Evolutionary conservation across 2,888 invertebrate genomes (phyloP).

Genomic region (Tethea ocularis): DNA sequence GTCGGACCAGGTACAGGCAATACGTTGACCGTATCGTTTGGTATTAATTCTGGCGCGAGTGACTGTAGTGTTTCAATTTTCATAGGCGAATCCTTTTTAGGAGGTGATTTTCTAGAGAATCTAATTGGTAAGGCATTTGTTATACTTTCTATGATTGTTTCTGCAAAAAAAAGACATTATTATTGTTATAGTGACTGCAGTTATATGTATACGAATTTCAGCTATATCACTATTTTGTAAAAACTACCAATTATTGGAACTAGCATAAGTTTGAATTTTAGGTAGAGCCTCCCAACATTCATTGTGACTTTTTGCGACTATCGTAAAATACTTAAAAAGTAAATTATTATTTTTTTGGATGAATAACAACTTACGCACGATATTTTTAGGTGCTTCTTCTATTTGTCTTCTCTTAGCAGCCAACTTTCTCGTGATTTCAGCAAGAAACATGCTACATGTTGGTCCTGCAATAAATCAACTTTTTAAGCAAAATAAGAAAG

Average conservation of each 20-base stretch:
- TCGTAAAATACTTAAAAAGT: no score
- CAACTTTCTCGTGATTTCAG: constrained; percentile 65
- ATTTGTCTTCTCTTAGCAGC: constrained; percentile 59
- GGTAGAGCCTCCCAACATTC: no score
- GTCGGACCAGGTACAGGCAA: constrained; percentile 20
- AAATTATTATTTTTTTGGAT: neutral
- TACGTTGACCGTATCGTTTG: constrained; percentile 52
- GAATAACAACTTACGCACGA: constrained; percentile 62
- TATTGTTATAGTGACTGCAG: no score
- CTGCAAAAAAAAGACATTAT: constrained; percentile 58
- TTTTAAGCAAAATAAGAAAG: neutral
- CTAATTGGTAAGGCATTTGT: constrained; percentile 68
- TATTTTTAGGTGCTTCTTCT: constrained; percentile 54
- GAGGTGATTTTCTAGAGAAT: constrained; percentile 52
- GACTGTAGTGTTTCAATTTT: constrained; percentile 61
- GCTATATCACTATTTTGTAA: no score
- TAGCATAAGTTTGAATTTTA: no score
- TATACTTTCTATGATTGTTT: constrained; percentile 66
- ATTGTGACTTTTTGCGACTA: no score
- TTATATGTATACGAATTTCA: no score
- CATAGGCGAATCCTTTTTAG: constrained; percentile 54
- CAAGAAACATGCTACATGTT: constrained; percentile 73
- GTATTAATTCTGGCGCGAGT: constrained; percentile 64
- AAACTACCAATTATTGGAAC: no score
- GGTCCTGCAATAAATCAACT: constrained; percentile 49